These are phyloP conservation scores for Coryphaenoides rupestris DNA, from an alignment of 2,113 vertebrate species.

Conservation along the genomic window DNA sequence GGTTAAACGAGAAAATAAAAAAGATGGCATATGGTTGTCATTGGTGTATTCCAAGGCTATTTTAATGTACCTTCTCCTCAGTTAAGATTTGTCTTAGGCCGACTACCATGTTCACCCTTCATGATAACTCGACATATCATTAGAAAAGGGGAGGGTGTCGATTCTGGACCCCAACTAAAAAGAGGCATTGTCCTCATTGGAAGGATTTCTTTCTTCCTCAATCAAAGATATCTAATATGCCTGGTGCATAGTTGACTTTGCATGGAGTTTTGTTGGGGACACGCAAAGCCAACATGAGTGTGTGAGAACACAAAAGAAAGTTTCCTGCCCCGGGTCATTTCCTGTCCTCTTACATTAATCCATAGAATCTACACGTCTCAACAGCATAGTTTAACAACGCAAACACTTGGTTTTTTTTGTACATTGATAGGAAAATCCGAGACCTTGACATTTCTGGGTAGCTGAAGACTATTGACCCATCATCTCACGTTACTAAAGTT, in stretches of 20 bases:
- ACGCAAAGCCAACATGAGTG: background rate
- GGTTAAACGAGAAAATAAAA: background rate
- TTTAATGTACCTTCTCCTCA: background rate
- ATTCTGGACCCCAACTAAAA: too few species aligned
- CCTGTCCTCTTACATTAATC: background rate
- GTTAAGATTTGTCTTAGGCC: background rate
- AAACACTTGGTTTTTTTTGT: too few species aligned
- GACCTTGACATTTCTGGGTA: too few species aligned
- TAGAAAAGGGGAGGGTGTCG: too few species aligned
- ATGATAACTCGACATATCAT: too few species aligned
- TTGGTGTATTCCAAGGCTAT: background rate
- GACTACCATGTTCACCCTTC: too few species aligned
- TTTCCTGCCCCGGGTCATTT: background rate
- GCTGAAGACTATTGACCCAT: too few species aligned
- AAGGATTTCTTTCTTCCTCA: too few species aligned
- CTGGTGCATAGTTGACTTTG: background rate
- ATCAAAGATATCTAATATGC: background rate
- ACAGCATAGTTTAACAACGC: background rate
- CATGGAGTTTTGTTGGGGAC: constrained; percentile 4
- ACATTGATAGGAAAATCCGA: background rate
- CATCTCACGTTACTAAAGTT: too few species aligned
- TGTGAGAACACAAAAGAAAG: background rate
- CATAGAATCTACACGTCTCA: background rate
- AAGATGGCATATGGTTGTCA: background rate
- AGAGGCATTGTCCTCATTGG: too few species aligned